A percentile compares a stretch with the other conserved stretches of the same genome.
phyloP scores from a whole-genome alignment of 2,797 vertebrate species.

The Jordanella pulchra region DNA sequence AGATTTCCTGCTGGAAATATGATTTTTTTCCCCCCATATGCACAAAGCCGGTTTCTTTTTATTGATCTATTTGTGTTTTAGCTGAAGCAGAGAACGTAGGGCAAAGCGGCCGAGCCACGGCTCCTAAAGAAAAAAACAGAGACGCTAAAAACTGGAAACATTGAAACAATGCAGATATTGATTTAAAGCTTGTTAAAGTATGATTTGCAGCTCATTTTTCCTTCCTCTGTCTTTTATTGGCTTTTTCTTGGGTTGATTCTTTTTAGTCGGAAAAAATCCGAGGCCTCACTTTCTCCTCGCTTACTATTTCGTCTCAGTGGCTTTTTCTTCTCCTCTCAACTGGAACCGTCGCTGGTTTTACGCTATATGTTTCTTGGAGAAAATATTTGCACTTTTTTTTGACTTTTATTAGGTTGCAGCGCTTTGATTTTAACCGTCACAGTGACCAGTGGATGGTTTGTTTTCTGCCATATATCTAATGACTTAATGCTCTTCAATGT shows the following conservation, averaged over 20 bases:
- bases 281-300: background rate
- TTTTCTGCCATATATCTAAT: constrained; percentile 50
- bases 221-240: background rate
- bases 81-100: background rate
- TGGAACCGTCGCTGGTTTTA: background rate
- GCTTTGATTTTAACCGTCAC: constrained; percentile 56
- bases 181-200: background rate
- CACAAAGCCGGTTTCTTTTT: background rate
- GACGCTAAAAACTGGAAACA: background rate
- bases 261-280: background rate
- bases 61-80: background rate
- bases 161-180: background rate
- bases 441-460: constrained; percentile 33
- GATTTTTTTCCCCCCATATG: too few species aligned
- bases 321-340: constrained; percentile 24
- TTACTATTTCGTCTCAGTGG: background rate
- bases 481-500: constrained; percentile 21
- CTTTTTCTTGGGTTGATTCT: constrained; percentile 14
- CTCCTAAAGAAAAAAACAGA: background rate
- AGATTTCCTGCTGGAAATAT: background rate
- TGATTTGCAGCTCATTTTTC: background rate
- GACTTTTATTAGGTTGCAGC: constrained; percentile 33
- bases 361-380: constrained; percentile 49
- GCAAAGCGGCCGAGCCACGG: background rate
- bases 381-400: constrained; percentile 34